phyloP scores from a whole-genome alignment of 2,797 vertebrate genomes.

The Sebastes miniatus region DNA sequence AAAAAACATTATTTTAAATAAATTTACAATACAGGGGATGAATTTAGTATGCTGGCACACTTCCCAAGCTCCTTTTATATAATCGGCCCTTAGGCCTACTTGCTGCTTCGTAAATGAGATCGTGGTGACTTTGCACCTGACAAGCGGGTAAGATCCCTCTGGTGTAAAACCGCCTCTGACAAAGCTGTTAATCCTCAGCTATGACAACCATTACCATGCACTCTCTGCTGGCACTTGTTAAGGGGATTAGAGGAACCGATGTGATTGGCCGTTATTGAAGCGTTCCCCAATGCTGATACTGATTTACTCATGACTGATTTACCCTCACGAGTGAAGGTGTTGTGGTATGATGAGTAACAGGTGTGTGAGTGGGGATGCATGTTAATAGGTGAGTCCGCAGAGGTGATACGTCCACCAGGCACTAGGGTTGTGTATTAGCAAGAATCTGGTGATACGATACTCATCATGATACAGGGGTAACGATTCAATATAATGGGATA shows the following conservation, averaged over 20 bases:
- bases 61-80: background rate
- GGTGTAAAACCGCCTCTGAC: background rate
- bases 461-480: no score
- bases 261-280: background rate
- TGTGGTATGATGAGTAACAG: background rate
- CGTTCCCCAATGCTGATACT: background rate
- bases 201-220: background rate
- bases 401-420: background rate
- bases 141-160: background rate
- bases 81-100: background rate
- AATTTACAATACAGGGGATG: background rate
- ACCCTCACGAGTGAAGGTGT: background rate
- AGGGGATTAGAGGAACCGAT: background rate
- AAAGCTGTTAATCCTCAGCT: slow-evolving; percentile 8
- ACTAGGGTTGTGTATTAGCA: no score
- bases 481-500: no score
- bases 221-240: background rate
- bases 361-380: background rate
- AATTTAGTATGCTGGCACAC: background rate
- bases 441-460: no score
- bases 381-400: background rate
- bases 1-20: background rate
- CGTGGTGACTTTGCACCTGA: background rate
- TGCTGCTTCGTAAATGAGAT: background rate
- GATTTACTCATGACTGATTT: background rate